These are phyloP conservation scores for Lutjanus argentimaculatus DNA, from an alignment of 2,797 vertebrate genomes.

Conservation along the genomic window DNA sequence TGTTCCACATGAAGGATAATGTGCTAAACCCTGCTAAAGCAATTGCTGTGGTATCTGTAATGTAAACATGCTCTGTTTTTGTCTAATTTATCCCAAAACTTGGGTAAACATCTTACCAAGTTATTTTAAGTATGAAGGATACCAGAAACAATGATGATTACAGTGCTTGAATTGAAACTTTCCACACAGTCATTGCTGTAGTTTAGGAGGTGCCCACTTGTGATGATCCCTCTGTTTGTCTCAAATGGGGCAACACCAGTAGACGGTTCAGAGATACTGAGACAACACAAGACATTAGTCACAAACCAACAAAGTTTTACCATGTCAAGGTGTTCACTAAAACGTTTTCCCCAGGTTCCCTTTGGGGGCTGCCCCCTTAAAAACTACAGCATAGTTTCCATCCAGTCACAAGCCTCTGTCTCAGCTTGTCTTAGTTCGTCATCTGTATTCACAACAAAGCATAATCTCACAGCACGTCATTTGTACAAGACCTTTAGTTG, in stretches of 20 bases:
- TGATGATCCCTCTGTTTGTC: neutral
- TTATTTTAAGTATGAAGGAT: neutral
- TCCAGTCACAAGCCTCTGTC: constrained; percentile 1
- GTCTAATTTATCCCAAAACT: neutral
- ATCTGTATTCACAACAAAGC: constrained; percentile 53
- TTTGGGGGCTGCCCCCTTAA: neutral
- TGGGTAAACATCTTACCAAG: neutral
- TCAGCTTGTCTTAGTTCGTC: constrained; percentile 14
- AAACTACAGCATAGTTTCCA: neutral
- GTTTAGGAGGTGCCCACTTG: constrained; percentile 2
- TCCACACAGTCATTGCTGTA: neutral
- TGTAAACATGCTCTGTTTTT: neutral
- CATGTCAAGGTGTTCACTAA: neutral
- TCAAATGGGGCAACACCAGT: neutral
- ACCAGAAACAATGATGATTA: neutral
- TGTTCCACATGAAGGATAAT: neutral
- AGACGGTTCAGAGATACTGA: neutral
- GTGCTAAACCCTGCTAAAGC: neutral
- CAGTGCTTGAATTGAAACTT: constrained; percentile 8
- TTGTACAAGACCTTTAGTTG: neutral
- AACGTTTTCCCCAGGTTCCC: neutral
- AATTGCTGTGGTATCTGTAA: neutral
- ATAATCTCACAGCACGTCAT: neutral
- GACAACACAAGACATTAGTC: neutral
- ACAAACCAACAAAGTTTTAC: neutral